phyloP scores from a whole-genome alignment of 1,140 invertebrate genomes.

The Chrysoperla carnea region DNA sequence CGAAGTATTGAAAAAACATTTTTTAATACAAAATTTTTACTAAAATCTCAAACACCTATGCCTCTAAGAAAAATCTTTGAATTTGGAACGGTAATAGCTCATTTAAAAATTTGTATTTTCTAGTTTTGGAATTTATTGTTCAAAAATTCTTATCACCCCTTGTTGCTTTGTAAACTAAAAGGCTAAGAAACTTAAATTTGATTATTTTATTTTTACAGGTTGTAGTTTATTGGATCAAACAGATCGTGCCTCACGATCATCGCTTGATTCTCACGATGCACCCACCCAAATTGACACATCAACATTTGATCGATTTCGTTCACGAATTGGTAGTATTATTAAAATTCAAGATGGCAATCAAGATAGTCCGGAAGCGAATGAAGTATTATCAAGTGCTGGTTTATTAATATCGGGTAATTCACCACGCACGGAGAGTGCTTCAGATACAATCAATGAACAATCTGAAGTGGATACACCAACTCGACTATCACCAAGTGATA shows the following conservation, averaged over 20 bases:
- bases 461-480: neutral
- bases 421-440: neutral
- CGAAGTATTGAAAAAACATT: too few species aligned
- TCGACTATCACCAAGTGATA: conserved; percentile 26
- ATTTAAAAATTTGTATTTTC: too few species aligned
- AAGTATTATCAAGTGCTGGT: conserved; percentile 5
- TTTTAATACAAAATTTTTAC: too few species aligned
- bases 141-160: too few species aligned
- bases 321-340: conserved; percentile 42
- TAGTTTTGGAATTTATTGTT: too few species aligned
- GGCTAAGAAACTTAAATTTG: too few species aligned
- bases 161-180: too few species aligned
- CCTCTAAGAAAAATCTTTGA: too few species aligned
- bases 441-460: neutral
- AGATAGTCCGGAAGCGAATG: conserved; percentile 12
- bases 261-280: conserved; percentile 27
- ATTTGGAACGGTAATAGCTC: too few species aligned
- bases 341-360: conserved; percentile 16
- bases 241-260: conserved; percentile 29
- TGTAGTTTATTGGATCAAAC: conserved; percentile 26
- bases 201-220: conserved; percentile 6
- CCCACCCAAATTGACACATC: conserved; percentile 28
- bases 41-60: too few species aligned
- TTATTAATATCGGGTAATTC: neutral
- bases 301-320: conserved; percentile 35